Evolutionary conservation across 2,797 vertebrate species (phyloP).

Genomic region (Nothura maculosa): DNA sequence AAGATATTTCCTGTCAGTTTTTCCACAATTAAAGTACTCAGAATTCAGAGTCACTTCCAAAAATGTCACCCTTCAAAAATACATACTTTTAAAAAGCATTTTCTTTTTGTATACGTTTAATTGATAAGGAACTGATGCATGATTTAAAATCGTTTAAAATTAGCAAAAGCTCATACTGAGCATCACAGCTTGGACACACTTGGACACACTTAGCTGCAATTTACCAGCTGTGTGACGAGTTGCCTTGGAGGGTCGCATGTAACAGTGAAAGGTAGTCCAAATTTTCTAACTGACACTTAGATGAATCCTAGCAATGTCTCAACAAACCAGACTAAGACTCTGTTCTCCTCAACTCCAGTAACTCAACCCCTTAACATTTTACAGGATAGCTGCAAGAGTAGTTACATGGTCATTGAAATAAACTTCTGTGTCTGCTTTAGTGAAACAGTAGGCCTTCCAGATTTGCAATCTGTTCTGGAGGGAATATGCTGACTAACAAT

Average conservation of each 20-base stretch:
- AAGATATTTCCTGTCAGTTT: neutral
- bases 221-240: neutral
- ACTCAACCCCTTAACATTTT: neutral
- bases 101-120: neutral
- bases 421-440: neutral
- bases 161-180: neutral
- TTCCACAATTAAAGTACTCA: conserved; percentile 10
- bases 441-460: neutral
- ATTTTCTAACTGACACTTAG: neutral
- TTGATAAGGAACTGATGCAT: neutral
- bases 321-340: too few relatives aligned
- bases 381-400: neutral
- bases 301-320: neutral
- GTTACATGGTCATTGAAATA: neutral
- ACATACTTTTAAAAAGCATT: neutral
- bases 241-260: neutral
- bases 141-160: neutral
- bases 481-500: neutral
- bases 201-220: neutral
- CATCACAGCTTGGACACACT: neutral
- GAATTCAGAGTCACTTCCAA: conserved; percentile 5
- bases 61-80: neutral
- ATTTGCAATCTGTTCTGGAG: neutral
- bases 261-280: neutral
- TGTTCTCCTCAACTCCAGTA: neutral